phyloP scores from a whole-genome alignment of 64 coral and sea anemone species.

The Cladopsammia gracilis region DNA sequence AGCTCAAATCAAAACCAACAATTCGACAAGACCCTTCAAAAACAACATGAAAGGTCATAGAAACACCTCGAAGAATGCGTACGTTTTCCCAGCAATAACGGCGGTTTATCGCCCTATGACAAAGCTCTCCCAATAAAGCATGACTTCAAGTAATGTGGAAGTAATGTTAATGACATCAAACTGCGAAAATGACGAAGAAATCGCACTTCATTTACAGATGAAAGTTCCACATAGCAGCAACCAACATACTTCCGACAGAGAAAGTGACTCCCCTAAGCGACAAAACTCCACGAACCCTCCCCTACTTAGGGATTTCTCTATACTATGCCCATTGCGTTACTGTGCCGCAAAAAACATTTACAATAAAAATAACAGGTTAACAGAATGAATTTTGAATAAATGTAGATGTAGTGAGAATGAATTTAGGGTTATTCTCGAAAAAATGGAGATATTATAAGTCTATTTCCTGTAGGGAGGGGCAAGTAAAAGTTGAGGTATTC shows the following conservation, averaged over 20 bases:
- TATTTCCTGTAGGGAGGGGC: constrained; percentile 26
- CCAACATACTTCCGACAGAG: constrained; percentile 23
- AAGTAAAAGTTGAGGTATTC: background rate
- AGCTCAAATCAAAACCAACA: background rate
- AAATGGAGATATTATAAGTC: background rate
- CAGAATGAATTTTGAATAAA: background rate
- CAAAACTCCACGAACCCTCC: constrained; percentile 16
- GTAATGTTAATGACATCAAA: background rate
- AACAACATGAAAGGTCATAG: background rate
- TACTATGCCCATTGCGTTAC: no score
- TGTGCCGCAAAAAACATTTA: background rate
- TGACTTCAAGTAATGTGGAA: background rate
- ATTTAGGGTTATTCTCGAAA: background rate
- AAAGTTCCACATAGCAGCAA: background rate
- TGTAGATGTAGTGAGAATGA: no score
- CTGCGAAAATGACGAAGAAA: background rate
- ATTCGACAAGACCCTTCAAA: constrained; percentile 9
- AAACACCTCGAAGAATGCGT: background rate
- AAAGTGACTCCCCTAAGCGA: constrained; percentile 1
- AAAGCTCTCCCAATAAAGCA: background rate
- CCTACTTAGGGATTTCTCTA: background rate
- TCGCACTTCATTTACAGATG: background rate
- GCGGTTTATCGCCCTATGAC: background rate
- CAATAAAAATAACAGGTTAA: background rate
- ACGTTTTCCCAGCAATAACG: no score